Evolutionary conservation across 2,113 vertebrate species (phyloP).

Genomic region (Prunella fulvescens): DNA sequence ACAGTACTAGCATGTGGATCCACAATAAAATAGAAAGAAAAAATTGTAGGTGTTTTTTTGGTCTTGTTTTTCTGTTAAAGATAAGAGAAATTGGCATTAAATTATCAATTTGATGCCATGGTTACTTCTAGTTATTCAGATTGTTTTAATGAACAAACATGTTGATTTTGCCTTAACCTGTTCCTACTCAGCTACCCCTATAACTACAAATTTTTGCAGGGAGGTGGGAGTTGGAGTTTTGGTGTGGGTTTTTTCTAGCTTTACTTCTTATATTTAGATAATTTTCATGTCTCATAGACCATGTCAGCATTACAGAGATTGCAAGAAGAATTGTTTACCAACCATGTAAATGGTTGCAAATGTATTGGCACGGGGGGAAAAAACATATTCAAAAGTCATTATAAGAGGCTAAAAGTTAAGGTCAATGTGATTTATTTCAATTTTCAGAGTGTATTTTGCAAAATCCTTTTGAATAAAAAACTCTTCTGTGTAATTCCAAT

Average conservation of each 20-base stretch:
- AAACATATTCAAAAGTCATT: background rate
- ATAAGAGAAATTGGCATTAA: conserved; percentile 27
- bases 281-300: background rate
- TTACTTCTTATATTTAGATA: background rate
- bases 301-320: background rate
- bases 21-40: conserved; percentile 17
- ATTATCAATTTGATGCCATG: conserved; percentile 4
- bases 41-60: background rate
- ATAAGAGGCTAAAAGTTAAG: background rate
- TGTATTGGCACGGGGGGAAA: background rate
- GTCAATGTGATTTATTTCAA: background rate
- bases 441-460: background rate
- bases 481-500: background rate
- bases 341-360: background rate
- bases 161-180: conserved; percentile 26
- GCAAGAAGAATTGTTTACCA: background rate
- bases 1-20: background rate
- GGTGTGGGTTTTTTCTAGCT: background rate
- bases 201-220: background rate
- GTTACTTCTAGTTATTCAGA: conserved; percentile 11
- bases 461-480: background rate
- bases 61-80: conserved; percentile 3
- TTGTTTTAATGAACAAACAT: conserved; percentile 24
- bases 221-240: background rate
- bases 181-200: conserved; percentile 1